These are phyloP conservation scores for Clarias magur DNA, from an alignment of 2,113 vertebrate species.

Conservation along the genomic window DNA sequence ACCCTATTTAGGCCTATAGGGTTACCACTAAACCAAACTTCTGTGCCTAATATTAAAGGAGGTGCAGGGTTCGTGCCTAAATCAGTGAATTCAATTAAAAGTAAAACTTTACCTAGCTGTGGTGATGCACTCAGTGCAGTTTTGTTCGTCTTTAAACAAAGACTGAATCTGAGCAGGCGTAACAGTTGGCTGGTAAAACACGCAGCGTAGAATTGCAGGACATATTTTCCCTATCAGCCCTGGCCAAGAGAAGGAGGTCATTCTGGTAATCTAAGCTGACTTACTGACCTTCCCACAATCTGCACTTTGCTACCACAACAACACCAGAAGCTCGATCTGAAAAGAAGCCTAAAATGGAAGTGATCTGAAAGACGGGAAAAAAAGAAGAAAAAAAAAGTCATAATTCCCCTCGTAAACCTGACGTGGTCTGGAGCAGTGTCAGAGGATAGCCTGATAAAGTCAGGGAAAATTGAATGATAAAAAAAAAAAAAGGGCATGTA, in stretches of 20 bases:
- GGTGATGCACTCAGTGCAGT: neutral
- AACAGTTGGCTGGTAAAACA: neutral
- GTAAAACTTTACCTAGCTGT: neutral
- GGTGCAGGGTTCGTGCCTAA: neutral
- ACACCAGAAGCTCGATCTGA: conserved; percentile 19
- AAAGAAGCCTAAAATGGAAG: neutral
- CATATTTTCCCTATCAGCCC: neutral
- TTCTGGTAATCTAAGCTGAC: conserved; percentile 36
- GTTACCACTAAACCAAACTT: conserved; percentile 9
- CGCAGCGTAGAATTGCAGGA: conserved; percentile 10
- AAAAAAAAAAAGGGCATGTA: conserved; percentile 25
- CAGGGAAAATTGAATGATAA: conserved; percentile 35
- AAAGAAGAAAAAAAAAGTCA: neutral
- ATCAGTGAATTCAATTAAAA: neutral
- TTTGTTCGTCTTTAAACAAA: neutral
- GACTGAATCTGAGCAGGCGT: neutral
- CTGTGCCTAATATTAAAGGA: neutral
- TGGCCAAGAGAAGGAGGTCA: conserved; percentile 1
- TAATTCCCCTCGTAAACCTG: neutral
- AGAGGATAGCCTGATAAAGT: conserved; percentile 15
- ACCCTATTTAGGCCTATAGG: neutral
- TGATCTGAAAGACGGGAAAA: neutral
- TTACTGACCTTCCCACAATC: conserved; percentile 42
- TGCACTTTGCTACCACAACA: conserved; percentile 27
- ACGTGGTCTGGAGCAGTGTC: neutral